Evolutionary conservation across 2,113 vertebrate species (phyloP).

Genomic region (Oostethus manadensis): DNA sequence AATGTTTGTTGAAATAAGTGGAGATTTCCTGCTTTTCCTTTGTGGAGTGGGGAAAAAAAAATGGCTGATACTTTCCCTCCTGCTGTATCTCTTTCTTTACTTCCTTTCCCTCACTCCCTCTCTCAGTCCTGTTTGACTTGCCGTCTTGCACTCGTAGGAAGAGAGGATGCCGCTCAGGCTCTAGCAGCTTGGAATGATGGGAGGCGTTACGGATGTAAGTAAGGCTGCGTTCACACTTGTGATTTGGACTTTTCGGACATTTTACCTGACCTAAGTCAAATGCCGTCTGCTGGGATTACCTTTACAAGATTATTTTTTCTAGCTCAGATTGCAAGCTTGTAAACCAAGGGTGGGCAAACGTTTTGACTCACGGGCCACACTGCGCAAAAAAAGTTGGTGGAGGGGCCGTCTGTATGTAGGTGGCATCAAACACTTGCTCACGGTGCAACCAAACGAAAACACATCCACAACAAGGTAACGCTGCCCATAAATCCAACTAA

Average conservation of each 20-base stretch:
- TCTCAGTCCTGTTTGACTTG: conserved; percentile 45
- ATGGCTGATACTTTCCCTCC: conserved; percentile 44
- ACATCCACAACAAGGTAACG: too few species aligned
- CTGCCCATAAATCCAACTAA: too few species aligned
- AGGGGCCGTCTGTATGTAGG: too few species aligned
- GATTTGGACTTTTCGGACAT: not conserved
- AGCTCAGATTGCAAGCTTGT: too few species aligned
- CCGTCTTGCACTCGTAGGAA: conserved; percentile 42
- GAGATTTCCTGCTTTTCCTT: conserved; percentile 80
- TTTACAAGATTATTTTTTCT: too few species aligned
- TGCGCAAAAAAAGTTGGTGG: too few species aligned
- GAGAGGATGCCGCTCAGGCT: conserved; percentile 37
- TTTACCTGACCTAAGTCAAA: not conserved
- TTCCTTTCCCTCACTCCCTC: conserved; percentile 35
- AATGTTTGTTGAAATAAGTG: conserved; percentile 89
- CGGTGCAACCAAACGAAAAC: too few species aligned
- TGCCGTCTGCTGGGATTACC: too few species aligned
- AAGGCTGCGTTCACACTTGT: conserved; percentile 62
- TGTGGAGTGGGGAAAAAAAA: conserved; percentile 26
- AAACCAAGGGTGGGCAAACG: too few species aligned
- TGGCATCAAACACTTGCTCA: too few species aligned
- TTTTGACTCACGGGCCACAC: too few species aligned
- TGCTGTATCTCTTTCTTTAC: not conserved
- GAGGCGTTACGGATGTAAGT: conserved; percentile 78
- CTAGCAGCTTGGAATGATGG: conserved; percentile 48